These are phyloP conservation scores for Eucriotettix oculatus DNA, from an alignment of 2,888 invertebrate species.

Conservation along the genomic window DNA sequence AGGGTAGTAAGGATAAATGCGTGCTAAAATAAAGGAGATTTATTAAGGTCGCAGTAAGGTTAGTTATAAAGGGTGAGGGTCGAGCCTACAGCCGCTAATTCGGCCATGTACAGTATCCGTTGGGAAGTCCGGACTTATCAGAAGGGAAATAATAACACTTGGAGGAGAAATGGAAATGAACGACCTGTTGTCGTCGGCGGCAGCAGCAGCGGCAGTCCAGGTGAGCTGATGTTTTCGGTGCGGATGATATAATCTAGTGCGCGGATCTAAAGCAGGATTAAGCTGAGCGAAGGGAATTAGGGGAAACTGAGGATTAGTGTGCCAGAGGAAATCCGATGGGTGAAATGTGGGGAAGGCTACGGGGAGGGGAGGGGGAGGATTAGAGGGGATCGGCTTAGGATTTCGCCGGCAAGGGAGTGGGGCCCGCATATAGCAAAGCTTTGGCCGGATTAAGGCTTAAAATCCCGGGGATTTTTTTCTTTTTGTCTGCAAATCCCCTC, in stretches of 20 bases:
- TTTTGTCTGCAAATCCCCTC: conserved; percentile 5
- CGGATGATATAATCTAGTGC: conserved; percentile 3
- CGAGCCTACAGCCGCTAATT: no score
- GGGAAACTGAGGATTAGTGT: conserved; percentile 12
- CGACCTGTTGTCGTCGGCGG: not conserved
- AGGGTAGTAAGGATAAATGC: no score
- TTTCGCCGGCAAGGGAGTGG: conserved; percentile 3
- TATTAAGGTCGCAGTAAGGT: no score
- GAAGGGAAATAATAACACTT: no score
- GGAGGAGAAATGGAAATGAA: no score
- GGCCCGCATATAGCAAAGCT: conserved; percentile 9
- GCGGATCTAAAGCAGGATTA: conserved; percentile 12
- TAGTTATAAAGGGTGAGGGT: no score
- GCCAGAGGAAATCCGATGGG: conserved; percentile 11
- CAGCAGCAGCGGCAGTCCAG: not conserved
- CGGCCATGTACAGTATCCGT: no score
- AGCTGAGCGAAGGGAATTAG: conserved; percentile 12
- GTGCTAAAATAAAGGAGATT: no score
- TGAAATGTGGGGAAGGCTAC: conserved; percentile 7
- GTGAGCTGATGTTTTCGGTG: conserved; percentile 4
- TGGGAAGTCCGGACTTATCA: no score
- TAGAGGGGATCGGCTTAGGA: conserved; percentile 9
- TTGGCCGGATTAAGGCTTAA: conserved; percentile 10
- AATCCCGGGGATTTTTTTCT: conserved; percentile 9
- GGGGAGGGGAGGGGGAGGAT: conserved; percentile 5